Evolutionary conservation across 2,113 vertebrate genomes (phyloP).

Genomic region (Stercorarius parasiticus): DNA sequence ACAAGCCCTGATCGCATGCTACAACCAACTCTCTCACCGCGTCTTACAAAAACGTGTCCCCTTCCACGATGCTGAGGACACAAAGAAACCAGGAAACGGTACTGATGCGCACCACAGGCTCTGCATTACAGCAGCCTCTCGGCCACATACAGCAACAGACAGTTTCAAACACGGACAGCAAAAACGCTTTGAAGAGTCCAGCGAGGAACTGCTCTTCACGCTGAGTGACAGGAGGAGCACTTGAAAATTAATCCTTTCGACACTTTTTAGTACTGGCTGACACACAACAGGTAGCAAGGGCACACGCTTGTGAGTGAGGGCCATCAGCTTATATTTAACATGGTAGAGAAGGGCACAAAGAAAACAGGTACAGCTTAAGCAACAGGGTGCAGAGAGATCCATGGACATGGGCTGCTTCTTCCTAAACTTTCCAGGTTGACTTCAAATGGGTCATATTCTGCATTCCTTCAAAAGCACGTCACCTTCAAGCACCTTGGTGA

Average conservation of each 20-base stretch:
- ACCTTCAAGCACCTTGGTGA: not conserved
- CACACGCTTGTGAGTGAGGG: not conserved
- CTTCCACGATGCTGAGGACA: not conserved
- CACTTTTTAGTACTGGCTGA: not conserved
- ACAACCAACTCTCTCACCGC: not conserved
- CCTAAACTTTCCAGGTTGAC: not conserved
- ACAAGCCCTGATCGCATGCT: too few relatives aligned
- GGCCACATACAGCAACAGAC: accelerated
- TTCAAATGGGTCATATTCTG: not conserved
- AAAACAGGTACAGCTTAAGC: not conserved
- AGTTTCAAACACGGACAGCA: not conserved
- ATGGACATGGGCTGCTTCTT: accelerated
- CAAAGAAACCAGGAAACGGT: not conserved
- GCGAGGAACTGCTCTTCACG: not conserved
- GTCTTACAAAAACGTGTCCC: not conserved
- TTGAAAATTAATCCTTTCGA: not conserved
- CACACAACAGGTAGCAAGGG: not conserved
- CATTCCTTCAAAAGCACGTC: not conserved
- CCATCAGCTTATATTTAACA: not conserved
- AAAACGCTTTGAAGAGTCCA: not conserved
- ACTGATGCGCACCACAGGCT: not conserved
- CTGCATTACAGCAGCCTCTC: not conserved
- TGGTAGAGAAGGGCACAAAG: not conserved
- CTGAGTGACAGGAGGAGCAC: not conserved
- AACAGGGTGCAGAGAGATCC: not conserved